Conservation (phyloP, 2,113 vertebrate species). For the Aptenodytes forsteri region DNA sequence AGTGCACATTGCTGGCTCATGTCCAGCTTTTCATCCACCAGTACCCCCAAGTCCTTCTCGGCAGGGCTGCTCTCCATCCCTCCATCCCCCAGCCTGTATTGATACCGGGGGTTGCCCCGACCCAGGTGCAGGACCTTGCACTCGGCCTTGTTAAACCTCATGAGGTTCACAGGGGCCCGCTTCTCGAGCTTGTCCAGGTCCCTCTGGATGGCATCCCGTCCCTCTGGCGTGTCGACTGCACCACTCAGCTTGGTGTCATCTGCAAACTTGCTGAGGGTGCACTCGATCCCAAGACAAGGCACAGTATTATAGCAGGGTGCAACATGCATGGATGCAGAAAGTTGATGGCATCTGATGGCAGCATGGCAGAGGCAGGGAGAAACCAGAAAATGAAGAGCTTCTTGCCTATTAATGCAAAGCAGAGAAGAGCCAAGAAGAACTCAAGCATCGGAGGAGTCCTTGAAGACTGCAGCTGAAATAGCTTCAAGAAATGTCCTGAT, state of each 20-base stretch:
- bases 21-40: no score
- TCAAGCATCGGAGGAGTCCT: not conserved
- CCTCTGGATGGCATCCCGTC: not conserved
- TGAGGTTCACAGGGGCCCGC: not conserved
- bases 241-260: not conserved
- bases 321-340: fast-evolving
- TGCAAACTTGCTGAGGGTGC: not conserved
- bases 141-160: not conserved
- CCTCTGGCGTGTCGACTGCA: fast-evolving
- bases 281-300: no score
- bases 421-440: not conserved
- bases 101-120: no score
- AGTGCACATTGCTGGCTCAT: no score
- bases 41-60: no score
- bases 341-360: not conserved
- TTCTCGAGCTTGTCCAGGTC: not conserved
- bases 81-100: no score
- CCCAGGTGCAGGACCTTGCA: no score
- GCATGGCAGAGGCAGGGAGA: not conserved
- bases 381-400: fast-evolving
- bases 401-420: not conserved
- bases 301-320: fast-evolving
- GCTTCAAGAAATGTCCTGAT: not conserved
- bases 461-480: not conserved
- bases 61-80: no score